Conservation (phyloP, 2,797 vertebrate genomes). For the Poecilia gillii region DNA sequence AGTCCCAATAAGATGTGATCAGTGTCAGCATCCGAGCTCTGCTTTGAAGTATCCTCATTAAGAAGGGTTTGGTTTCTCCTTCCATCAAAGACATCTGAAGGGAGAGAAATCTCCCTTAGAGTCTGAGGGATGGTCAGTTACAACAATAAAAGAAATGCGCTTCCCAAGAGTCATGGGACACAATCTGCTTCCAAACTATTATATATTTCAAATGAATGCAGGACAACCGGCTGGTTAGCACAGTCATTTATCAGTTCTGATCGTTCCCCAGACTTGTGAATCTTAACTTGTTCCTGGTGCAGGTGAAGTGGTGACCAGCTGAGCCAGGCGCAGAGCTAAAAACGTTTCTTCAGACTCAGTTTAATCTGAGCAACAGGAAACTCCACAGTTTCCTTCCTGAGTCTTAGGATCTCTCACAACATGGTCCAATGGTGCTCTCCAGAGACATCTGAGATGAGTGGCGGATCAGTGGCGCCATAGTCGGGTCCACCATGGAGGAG, state of each 20-base stretch:
- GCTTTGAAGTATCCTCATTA: constrained; percentile 62
- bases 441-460: constrained; percentile 98
- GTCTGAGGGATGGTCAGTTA: constrained; percentile 28
- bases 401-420: constrained; percentile 93
- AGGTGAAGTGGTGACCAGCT: constrained; percentile 1
- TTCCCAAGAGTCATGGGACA: constrained; percentile 45
- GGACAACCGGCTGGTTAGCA: constrained; percentile 11
- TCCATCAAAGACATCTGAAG: constrained; percentile 49
- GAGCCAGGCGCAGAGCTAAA: constrained; percentile 12
- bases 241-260: constrained; percentile 17
- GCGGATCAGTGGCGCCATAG: constrained; percentile 92
- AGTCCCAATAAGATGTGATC: constrained; percentile 55
- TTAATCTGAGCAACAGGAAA: constrained; percentile 37
- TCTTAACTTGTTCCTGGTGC: constrained; percentile 29
- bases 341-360: constrained; percentile 20
- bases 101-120: constrained; percentile 27
- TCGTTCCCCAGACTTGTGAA: constrained; percentile 22
- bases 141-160: constrained; percentile 47
- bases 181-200: constrained; percentile 44
- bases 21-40: constrained; percentile 37
- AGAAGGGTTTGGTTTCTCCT: constrained; percentile 31
- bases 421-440: constrained; percentile 97
- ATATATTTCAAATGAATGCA: constrained; percentile 33
- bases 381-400: constrained; percentile 14
- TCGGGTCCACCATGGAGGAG: constrained; percentile 98